phyloP scores from a whole-genome alignment of 2,888 invertebrate species.

The Halictus quadricinctus region DNA sequence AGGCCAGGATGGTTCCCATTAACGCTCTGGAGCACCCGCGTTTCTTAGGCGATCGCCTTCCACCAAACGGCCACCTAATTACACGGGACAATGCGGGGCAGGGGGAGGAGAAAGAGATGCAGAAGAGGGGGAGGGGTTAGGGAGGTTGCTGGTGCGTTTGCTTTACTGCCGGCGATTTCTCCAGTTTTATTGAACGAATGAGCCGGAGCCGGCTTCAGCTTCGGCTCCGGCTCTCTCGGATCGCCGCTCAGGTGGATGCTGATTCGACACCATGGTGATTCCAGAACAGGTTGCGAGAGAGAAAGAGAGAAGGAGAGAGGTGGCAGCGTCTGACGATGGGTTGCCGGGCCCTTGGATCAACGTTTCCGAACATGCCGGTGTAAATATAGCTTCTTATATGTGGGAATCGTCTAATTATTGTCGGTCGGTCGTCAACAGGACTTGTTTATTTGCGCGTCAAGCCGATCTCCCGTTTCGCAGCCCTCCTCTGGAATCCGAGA shows the following conservation, averaged over 20 bases:
- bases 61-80: constrained; percentile 78
- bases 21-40: constrained; percentile 76
- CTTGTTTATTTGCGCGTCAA: constrained; percentile 20
- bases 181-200: constrained; percentile 47
- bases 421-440: constrained; percentile 12
- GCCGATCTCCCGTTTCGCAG: constrained; percentile 6
- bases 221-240: constrained; percentile 5
- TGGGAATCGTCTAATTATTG: constrained; percentile 41
- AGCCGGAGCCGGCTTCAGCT: not conserved
- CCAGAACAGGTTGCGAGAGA: constrained; percentile 16
- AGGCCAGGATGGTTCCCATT: constrained; percentile 77
- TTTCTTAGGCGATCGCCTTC: constrained; percentile 73
- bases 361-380: constrained; percentile 27
- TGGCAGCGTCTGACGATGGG: constrained; percentile 10
- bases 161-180: constrained; percentile 44
- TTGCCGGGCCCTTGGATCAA: constrained; percentile 17
- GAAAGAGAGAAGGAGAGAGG: not conserved
- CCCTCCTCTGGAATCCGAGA: not conserved
- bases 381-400: constrained; percentile 32
- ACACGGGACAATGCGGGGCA: constrained; percentile 68
- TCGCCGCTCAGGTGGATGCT: constrained; percentile 10
- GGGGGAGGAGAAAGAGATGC: not conserved
- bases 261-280: constrained; percentile 34
- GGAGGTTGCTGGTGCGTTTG: constrained; percentile 25
- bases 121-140: not conserved